Conservation (phyloP, 1,140 invertebrate species). For the Muscidifurax raptorellus region DNA sequence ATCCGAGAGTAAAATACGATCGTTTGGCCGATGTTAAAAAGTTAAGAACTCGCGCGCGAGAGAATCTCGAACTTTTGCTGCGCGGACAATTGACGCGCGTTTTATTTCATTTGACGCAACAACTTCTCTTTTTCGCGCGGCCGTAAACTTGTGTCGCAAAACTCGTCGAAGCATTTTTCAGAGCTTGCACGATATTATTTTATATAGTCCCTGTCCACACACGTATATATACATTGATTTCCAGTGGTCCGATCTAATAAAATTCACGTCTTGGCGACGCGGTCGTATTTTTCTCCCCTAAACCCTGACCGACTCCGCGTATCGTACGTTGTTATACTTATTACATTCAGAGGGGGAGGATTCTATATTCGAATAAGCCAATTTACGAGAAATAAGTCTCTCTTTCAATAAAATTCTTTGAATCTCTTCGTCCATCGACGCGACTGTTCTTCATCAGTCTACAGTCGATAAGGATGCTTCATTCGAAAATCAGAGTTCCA, state of each 20-base stretch:
- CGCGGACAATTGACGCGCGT: not conserved
- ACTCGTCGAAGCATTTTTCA: not conserved
- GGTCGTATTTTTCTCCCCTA: too few relatives aligned
- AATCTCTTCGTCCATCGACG: not conserved
- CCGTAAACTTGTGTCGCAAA: not conserved
- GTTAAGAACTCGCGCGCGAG: not conserved
- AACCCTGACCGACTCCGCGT: not conserved
- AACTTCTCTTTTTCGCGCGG: too few relatives aligned
- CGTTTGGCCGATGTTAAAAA: not conserved
- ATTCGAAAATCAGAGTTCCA: not conserved
- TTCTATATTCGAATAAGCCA: not conserved
- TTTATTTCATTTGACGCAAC: not conserved
- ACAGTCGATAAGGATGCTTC: not conserved
- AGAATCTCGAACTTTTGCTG: not conserved
- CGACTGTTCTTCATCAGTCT: too few relatives aligned
- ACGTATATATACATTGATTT: too few relatives aligned
- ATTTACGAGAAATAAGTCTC: not conserved
- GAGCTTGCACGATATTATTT: too few relatives aligned
- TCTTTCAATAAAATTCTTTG: not conserved
- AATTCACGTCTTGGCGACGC: too few relatives aligned
- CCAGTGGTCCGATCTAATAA: too few relatives aligned
- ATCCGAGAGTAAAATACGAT: not conserved
- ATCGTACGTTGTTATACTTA: not conserved
- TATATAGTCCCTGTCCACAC: too few relatives aligned
- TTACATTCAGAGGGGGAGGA: too few relatives aligned